These are phyloP conservation scores for Mungos mungo DNA, from an alignment of 2,113 vertebrate species.

Conservation along the genomic window DNA sequence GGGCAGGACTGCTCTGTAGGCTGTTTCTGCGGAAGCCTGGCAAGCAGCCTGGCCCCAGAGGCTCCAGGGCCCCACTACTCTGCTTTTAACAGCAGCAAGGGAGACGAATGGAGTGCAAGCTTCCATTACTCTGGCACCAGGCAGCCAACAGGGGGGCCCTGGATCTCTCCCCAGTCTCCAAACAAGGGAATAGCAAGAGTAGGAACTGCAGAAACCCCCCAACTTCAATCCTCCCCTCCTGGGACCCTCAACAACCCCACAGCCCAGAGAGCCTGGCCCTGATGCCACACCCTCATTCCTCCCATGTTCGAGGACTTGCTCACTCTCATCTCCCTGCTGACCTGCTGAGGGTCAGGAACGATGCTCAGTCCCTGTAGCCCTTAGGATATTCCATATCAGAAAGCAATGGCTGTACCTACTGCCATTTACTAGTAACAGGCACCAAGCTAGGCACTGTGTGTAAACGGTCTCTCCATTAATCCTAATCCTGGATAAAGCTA, in stretches of 20 bases:
- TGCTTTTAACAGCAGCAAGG: constrained; percentile 59
- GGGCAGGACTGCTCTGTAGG: constrained; percentile 35
- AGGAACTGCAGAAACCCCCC: neutral
- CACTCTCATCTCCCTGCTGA: neutral
- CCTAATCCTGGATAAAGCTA: neutral
- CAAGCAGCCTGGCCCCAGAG: constrained; percentile 58
- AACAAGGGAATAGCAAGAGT: neutral
- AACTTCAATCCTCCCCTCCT: neutral
- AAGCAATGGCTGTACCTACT: neutral
- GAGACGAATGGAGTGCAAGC: neutral
- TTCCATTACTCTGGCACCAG: neutral
- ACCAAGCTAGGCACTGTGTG: no score
- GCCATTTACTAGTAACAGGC: neutral
- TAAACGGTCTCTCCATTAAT: neutral
- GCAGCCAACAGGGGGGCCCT: neutral
- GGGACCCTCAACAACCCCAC: neutral
- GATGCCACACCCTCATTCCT: constrained; percentile 33
- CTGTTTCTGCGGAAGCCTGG: constrained; percentile 62
- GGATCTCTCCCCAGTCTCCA: neutral
- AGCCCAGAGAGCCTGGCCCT: neutral
- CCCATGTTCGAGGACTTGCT: neutral
- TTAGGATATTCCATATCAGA: neutral
- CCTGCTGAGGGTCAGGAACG: neutral
- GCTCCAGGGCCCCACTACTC: constrained; percentile 41
- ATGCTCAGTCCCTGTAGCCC: neutral